Base-by-base conservation (phyloP, 2,113 vertebrate genomes). In the Ceyx margarethae region DNA sequence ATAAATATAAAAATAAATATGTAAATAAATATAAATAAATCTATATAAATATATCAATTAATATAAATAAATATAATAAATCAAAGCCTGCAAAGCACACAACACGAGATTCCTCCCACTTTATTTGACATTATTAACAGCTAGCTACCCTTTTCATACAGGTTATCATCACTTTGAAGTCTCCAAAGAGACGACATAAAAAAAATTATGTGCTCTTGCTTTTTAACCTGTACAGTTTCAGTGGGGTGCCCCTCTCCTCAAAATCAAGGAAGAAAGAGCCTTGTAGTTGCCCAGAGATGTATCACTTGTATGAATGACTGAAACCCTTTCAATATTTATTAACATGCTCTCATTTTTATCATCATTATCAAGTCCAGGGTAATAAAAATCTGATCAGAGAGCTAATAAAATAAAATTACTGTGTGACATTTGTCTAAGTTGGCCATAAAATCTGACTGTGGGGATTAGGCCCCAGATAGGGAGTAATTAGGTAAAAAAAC, bases 331-430 rank as follows among this genome's bases (percentile, higher is more conserved):
- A 81, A 94, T 85, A 96, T 89, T 93, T 87, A 81, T 87, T 88
- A 56, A 54, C 21, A 11, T 2, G 9, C 5, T 3, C 61, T 92
- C 17, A 26, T 92, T 97, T 97, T 91, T 72, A 94, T 89, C 78
- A 92, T 89, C 87, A 85, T 87, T 91, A 89, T 91, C 26, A 42
- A 95, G 79, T 48, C 51, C 45, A 60, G 64, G 75, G 73, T 62
- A 94, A 96, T 96, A 91, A 95, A 97, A 86, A 87, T 91, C 40
- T 62, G 43, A 95, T 93, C 68, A 82, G 56, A 95, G 50, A 87
- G 81, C 68, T 95, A 97, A 95, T 95, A 95, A 96, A 96, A 94
- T 86, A 94, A 87, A 96, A 91, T 96, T 84, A 85, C 35, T 93
- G 53, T 81, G 53, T 93, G 60, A 69, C 95, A 78, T 96, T 97